These are phyloP conservation scores for Borostomias antarcticus DNA, from an alignment of 2,797 vertebrate genomes.

Conservation along the genomic window DNA sequence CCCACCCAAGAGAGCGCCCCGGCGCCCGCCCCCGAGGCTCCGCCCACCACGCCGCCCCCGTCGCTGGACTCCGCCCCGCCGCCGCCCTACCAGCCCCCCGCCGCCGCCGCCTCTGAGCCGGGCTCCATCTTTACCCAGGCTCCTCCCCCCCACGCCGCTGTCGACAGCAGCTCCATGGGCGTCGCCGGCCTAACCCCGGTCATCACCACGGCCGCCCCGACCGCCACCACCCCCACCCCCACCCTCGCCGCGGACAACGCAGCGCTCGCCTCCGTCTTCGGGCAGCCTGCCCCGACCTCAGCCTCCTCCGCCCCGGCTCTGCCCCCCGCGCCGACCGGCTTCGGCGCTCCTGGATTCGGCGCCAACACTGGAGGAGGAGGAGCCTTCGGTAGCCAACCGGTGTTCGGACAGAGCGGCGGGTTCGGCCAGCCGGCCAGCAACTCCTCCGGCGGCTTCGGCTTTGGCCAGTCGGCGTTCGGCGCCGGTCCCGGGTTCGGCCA, in stretches of 20 bases:
- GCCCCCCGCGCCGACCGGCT: conserved; percentile 63
- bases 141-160: conserved; percentile 17
- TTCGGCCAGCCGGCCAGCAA: conserved; percentile 81
- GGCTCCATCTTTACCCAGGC: conserved; percentile 76
- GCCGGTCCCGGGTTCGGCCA: conserved; percentile 78
- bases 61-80: conserved; percentile 42
- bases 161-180: conserved; percentile 53
- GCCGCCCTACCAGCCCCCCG: conserved; percentile 72
- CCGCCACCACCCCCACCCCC: conserved; percentile 37
- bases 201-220: conserved; percentile 51
- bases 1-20: conserved; percentile 8
- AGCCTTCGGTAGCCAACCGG: conserved; percentile 71
- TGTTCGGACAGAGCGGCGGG: conserved; percentile 77
- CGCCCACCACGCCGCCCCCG: conserved; percentile 11
- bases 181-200: conserved; percentile 38
- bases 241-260: conserved; percentile 5
- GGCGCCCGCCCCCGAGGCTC: conserved; percentile 24
- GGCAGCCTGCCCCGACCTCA: conserved; percentile 37
- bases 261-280: conserved; percentile 25
- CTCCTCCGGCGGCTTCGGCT: conserved; percentile 68
- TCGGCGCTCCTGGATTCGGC: conserved; percentile 61
- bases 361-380: conserved; percentile 47
- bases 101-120: conserved; percentile 64
- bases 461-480: conserved; percentile 74
- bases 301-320: conserved; percentile 30